These are phyloP conservation scores for Atherinomorus stipes DNA, from an alignment of 2,113 vertebrate species.

Conservation along the genomic window DNA sequence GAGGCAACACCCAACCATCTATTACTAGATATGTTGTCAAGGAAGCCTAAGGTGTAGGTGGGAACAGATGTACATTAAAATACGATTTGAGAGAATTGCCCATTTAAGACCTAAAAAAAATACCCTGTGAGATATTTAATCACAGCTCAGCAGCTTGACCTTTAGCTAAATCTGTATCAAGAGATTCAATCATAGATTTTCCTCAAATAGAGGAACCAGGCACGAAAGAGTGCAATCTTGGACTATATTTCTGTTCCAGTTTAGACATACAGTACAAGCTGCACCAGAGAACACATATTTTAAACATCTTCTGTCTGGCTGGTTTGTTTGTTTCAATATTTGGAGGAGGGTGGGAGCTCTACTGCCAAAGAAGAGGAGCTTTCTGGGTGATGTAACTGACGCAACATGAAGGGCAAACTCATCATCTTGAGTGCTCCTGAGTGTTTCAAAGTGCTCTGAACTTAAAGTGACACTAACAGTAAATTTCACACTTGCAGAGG, in stretches of 20 bases:
- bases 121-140: too few species aligned
- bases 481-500: slow-evolving; percentile 13
- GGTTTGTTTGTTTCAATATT: neutral
- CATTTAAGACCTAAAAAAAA: too few species aligned
- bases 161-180: neutral
- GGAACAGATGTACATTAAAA: neutral
- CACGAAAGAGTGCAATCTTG: too few species aligned
- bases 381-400: neutral
- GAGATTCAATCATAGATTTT: neutral
- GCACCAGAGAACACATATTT: neutral
- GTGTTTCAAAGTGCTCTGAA: slow-evolving; percentile 28
- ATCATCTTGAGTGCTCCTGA: slow-evolving; percentile 38
- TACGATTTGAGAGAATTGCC: too few species aligned
- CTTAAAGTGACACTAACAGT: slow-evolving; percentile 21
- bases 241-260: too few species aligned
- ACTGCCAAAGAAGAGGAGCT: neutral
- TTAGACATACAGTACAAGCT: neutral
- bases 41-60: neutral
- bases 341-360: neutral
- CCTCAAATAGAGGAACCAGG: neutral
- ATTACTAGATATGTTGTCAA: too few species aligned
- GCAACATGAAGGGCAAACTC: slow-evolving; percentile 32
- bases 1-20: too few species aligned
- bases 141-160: neutral
- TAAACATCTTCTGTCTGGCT: neutral